These are phyloP conservation scores for Aplodontia rufa DNA, from an alignment of 2,113 vertebrate genomes.

Conservation along the genomic window DNA sequence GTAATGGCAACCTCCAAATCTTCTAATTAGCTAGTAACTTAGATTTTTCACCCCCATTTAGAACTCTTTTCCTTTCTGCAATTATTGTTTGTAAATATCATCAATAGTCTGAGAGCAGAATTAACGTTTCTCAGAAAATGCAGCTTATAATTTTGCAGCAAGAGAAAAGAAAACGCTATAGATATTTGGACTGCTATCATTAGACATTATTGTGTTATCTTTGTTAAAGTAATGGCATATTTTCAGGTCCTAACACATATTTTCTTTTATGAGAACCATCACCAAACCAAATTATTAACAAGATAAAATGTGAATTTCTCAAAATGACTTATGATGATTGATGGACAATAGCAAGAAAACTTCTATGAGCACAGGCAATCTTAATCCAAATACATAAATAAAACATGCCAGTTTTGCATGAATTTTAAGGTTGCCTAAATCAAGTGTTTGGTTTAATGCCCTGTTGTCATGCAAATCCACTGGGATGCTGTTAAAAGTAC, in stretches of 20 bases:
- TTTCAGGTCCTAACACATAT: neutral
- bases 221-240: slow-evolving; percentile 41
- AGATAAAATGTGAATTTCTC: slow-evolving; percentile 29
- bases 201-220: neutral
- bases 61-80: neutral
- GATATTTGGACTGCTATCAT: neutral
- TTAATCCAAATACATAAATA: slow-evolving; percentile 30
- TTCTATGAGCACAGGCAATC: neutral
- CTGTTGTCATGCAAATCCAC: neutral
- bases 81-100: slow-evolving; percentile 13
- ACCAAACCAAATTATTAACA: slow-evolving; percentile 31
- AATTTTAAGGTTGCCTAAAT: slow-evolving; percentile 43
- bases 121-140: slow-evolving; percentile 1
- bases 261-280: slow-evolving; percentile 8
- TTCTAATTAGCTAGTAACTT: neutral
- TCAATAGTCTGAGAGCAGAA: neutral
- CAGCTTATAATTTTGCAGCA: neutral
- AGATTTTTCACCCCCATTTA: neutral
- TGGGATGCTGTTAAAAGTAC: neutral
- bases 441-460: slow-evolving; percentile 6
- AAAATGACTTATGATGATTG: slow-evolving; percentile 35
- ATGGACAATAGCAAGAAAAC: neutral
- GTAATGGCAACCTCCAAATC: neutral
- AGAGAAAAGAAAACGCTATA: neutral
- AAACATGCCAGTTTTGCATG: slow-evolving; percentile 17